phyloP scores from a whole-genome alignment of 2,113 vertebrate species.

The Gorsachius goisagi region DNA sequence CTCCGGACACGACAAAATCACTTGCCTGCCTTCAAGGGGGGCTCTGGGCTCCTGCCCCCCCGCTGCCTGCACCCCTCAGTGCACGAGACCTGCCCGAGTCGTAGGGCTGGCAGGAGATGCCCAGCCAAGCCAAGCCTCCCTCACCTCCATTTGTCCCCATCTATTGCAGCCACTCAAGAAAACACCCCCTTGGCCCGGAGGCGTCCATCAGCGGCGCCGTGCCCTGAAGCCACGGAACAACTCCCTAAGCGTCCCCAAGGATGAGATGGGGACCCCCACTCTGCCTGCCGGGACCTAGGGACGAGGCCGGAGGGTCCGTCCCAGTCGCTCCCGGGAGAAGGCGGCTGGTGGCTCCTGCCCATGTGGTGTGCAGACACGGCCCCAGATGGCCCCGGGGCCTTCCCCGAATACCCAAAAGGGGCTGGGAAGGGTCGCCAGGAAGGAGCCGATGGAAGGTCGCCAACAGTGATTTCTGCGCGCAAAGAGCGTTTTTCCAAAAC shows the following conservation, averaged over 20 bases:
- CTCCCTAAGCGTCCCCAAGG: neutral
- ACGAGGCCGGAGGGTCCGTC: neutral
- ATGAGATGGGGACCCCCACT: neutral
- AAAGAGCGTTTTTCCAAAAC: neutral
- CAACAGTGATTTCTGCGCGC: conserved; percentile 34
- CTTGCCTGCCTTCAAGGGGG: neutral
- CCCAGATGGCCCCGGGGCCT: conserved; percentile 44
- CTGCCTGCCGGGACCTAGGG: neutral
- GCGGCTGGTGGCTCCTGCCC: neutral
- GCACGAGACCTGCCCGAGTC: accelerated
- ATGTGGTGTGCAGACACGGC: conserved; percentile 20
- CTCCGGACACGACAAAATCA: neutral
- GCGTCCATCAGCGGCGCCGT: neutral
- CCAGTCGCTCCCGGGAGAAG: neutral
- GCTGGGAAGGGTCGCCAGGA: conserved; percentile 7
- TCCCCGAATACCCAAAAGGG: conserved; percentile 41
- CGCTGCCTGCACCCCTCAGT: neutral
- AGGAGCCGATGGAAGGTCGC: conserved; percentile 38
- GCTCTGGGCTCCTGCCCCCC: neutral
- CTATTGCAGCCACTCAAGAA: neutral
- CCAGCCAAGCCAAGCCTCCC: neutral
- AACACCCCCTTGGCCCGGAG: neutral
- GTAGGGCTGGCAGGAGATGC: neutral
- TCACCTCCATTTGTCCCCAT: neutral
- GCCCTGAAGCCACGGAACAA: neutral